Conservation (phyloP, 2,797 vertebrate genomes). For the Tamandua tetradactyla region DNA sequence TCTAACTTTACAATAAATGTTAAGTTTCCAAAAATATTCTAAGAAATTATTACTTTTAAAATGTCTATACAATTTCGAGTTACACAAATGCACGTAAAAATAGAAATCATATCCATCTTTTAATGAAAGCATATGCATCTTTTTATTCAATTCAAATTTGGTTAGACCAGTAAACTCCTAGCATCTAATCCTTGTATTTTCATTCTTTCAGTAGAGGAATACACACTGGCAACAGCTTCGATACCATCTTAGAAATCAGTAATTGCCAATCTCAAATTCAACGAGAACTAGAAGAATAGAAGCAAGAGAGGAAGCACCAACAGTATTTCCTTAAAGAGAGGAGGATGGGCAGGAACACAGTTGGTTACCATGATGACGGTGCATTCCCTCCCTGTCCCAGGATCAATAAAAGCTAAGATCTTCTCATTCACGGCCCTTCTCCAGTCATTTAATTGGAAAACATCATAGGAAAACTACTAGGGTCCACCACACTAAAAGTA, state of each 20-base stretch:
- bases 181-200: not conserved
- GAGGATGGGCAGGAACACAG: not conserved
- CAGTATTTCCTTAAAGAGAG: not conserved
- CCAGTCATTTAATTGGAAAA: not conserved
- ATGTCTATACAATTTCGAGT: not conserved
- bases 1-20: not conserved
- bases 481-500: not conserved
- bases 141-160: not conserved
- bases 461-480: not conserved
- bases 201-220: not conserved
- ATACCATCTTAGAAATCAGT: not conserved
- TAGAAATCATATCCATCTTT: not conserved
- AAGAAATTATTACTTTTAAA: not conserved
- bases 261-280: not conserved
- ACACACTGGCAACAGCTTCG: not conserved
- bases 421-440: not conserved
- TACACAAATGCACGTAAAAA: conserved; percentile 22
- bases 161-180: not conserved
- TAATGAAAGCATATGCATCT: not conserved
- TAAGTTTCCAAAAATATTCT: conserved; percentile 18
- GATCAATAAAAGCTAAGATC: not conserved
- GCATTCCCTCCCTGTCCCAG: not conserved
- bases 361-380: not conserved
- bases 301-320: not conserved
- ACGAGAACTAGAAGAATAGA: not conserved